Evolutionary conservation across 2,797 vertebrate species (phyloP), one percentile per base, ranked within the genome.

Genomic region (Sebastolobus alascanus): DNA sequence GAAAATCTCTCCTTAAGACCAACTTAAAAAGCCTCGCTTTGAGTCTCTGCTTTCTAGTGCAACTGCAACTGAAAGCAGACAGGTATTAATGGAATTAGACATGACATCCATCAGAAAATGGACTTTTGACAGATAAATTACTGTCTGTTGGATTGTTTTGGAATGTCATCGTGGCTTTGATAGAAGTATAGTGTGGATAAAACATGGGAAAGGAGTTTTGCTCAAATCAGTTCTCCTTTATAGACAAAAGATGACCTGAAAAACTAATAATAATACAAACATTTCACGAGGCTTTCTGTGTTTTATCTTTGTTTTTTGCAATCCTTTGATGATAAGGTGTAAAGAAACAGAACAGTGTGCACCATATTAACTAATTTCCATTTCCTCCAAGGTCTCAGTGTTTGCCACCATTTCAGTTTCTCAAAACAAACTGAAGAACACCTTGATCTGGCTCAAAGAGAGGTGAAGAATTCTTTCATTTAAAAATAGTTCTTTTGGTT

Each of bases 341-440:
- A 46, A n/a, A 46, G 43, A 80, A 82, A 75, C 61, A 78, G 67
- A 87, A 85, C 58, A 8, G n/a, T 18, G 22, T 27, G 37, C 29
- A 14, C n/a, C 9, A 7, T 70, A 12, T 82, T 84, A 85, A 87
- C 87, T 86, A 83, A 90, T 89, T 86, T 84, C 12, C 6, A 33
- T 77, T 79, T 72, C 50, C 55, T 84, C 70, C 88, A 89, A 89
- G 89, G 89, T 84, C 70, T 86, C 68, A 4, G 40, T 81, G 84
- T 80, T 81, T 79, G 43, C 65, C 61, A 80, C 25, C 13, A 18
- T 60, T 77, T 63, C 59, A 73, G 14, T 50, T 33, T 73, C 65
- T 73, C 35, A 73, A 66, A 77, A 77, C 43, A 76, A 84, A 78
- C 31, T 0, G 2, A 20, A 79, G 10, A 75, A 61, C 38, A 68